A percentile compares a stretch with the other conserved stretches of the same genome.
phyloP scores from a whole-genome alignment of 2,797 vertebrate genomes.

The Hydrocynus forskahlii region DNA sequence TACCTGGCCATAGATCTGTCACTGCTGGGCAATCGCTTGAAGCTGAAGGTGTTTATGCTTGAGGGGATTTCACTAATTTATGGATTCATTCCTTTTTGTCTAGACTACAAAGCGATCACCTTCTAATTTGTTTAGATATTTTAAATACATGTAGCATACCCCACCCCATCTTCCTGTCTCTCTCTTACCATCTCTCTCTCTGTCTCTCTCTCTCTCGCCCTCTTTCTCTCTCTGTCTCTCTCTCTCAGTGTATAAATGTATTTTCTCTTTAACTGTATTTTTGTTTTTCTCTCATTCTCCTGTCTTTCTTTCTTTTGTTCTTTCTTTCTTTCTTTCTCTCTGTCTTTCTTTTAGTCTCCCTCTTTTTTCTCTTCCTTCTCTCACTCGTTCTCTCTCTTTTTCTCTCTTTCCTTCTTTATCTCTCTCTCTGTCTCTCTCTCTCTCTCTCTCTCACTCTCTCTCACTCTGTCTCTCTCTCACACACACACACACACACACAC shows the following conservation, averaged over 20 bases:
- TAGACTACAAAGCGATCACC: conserved; percentile 75
- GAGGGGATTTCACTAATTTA: conserved; percentile 73
- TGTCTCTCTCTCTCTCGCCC: too few relatives aligned
- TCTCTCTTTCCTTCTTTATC: neutral
- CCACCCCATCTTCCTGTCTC: neutral
- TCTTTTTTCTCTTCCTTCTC: conserved; percentile 6
- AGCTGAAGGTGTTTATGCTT: conserved; percentile 64
- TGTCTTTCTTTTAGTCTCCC: neutral
- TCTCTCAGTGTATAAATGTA: too few relatives aligned
- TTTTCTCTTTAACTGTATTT: neutral
- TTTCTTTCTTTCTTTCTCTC: neutral
- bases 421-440: neutral
- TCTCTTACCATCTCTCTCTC: too few relatives aligned
- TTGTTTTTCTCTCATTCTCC: neutral
- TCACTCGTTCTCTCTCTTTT: neutral
- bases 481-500: conserved; percentile 10
- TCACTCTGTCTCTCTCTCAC: neutral
- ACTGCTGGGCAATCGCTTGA: conserved; percentile 57
- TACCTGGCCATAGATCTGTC: conserved; percentile 61
- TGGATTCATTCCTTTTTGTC: conserved; percentile 80
- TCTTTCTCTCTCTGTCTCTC: too few relatives aligned
- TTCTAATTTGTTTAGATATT: conserved; percentile 72
- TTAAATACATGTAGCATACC: conserved; percentile 28
- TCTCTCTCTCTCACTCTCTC: neutral
- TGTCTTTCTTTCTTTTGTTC: neutral